A percentile compares a stretch with the other conserved stretches of the same genome.
phyloP scores from a whole-genome alignment of 1,140 invertebrate species.

The Kradibia gibbosae region DNA sequence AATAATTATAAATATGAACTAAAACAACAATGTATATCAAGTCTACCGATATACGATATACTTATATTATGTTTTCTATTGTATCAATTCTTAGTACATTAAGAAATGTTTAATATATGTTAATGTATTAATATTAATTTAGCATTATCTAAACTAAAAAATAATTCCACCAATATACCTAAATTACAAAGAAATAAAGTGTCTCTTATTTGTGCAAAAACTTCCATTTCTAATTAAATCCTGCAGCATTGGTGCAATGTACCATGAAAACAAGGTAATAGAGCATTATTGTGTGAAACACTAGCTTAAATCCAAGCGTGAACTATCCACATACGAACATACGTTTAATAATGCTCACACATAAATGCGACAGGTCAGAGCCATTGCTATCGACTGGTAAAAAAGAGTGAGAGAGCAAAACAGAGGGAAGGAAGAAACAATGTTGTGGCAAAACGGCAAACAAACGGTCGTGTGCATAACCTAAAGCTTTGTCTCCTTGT shows the following conservation, averaged over 20 bases:
- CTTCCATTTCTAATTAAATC: constrained; percentile 47
- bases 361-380: neutral
- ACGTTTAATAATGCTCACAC: neutral
- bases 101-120: neutral
- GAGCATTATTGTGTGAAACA: neutral
- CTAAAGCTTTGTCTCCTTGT: constrained; percentile 54
- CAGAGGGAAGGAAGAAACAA: neutral
- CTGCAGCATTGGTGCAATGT: neutral
- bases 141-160: neutral
- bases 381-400: constrained; percentile 19
- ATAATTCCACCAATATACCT: constrained; percentile 7
- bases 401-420: neutral
- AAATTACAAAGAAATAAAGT: constrained; percentile 20
- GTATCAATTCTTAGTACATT: neutral
- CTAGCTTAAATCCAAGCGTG: neutral
- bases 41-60: no score
- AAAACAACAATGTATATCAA: no score
- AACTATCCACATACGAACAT: neutral
- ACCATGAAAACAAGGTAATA: neutral
- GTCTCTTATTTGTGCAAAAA: constrained; percentile 10
- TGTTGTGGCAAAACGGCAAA: constrained; percentile 31
- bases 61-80: no score
- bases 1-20: no score
- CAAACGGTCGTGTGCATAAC: constrained; percentile 40
- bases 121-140: constrained; percentile 18